Evolutionary conservation across 2,113 vertebrate species (phyloP).

Genomic region (Passer montanus): DNA sequence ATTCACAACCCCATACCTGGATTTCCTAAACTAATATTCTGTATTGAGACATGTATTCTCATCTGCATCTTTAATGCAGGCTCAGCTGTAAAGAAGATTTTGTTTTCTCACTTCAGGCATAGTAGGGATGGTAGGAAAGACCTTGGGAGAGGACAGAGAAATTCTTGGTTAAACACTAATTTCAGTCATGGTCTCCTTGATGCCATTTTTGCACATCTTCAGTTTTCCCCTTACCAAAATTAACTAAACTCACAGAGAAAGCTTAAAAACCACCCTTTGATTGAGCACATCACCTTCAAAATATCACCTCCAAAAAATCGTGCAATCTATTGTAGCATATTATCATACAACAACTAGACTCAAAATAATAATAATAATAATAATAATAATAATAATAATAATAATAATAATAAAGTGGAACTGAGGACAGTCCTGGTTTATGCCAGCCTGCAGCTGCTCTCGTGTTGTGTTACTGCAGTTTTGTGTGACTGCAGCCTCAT

Average conservation of each 20-base stretch:
- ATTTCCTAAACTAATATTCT: background rate
- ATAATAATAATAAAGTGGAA: no score
- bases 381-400: no score
- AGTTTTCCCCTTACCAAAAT: background rate
- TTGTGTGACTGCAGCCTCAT: background rate
- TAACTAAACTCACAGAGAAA: background rate
- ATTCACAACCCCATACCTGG: background rate
- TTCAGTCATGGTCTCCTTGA: background rate
- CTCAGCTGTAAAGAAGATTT: background rate
- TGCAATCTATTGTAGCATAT: background rate
- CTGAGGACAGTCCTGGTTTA: background rate
- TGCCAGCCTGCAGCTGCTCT: background rate
- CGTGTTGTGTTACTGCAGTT: background rate
- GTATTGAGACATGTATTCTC: background rate
- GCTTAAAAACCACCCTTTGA: background rate
- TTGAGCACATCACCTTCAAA: background rate
- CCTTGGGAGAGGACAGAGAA: background rate
- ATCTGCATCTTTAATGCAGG: background rate
- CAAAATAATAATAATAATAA: background rate
- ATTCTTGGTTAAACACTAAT: background rate
- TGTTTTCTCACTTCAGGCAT: background rate
- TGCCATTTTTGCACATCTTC: background rate
- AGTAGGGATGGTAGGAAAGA: background rate
- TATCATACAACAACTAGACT: background rate
- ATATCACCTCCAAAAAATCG: background rate